Base-by-base conservation (phyloP, 2,888 invertebrate genomes). In the Volucella bombylans region DNA sequence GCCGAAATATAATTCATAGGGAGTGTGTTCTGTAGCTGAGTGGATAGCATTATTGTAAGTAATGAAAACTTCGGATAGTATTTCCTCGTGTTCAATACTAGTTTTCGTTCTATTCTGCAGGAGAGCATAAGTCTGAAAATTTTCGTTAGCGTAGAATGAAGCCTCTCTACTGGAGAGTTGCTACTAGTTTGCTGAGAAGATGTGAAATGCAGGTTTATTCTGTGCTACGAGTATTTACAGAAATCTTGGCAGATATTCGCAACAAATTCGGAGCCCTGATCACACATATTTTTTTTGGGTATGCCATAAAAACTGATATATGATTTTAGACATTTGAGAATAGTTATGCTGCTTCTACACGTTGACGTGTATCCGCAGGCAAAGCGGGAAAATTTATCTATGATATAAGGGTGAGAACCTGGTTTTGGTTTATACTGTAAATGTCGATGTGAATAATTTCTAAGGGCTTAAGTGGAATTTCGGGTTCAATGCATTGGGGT, bases 101-200 rank as follows among this genome's bases (percentile, higher is more conserved):
- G 55, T 15, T 65, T 59, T 11, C 57, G 54, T 38, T 71, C 73
- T 47, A 76, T 39, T 38, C 62, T 12, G 62, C 61, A 64, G n/a
- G 52, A 18, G 18, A 50, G 38, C 4, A 86, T 77, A 11, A 87
- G 78, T 43, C 86, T 45, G 14, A 78, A 86, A 3, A 87, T 87
- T 76, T 87, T 86, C 3, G 79, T 86, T 8, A 87, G 23, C 1
- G 76, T 87, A 1, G 72, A 85, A 18, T 87, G 86, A 15, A 71
- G 18, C 59, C 79, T 71, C 47, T 78, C 86, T 1, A 86, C 81
- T 9, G 67, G 57, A 8, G 15, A 9, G 43, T 80, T 81, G 18
- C 80, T 76, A 14, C 59, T 76, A 10, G 71, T 57, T 61, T 73
- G 55, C 73, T 82, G 81, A n/a, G 67, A 73, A 2, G 80, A 73